Conservation (phyloP, 1,140 invertebrate species). For the Trichoplusia ni region DNA sequence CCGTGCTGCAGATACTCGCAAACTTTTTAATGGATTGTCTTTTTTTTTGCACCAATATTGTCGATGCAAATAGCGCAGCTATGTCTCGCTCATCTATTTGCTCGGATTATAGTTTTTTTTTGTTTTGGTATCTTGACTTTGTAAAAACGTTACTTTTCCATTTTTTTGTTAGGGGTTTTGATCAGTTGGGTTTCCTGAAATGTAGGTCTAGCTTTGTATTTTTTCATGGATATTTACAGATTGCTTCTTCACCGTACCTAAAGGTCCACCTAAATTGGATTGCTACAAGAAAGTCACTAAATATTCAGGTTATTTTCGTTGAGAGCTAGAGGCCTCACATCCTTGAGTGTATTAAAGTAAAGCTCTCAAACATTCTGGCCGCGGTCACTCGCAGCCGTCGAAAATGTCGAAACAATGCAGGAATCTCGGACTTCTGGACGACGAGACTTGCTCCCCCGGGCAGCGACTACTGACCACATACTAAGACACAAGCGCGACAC, state of each 20-base stretch:
- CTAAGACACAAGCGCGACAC: background rate
- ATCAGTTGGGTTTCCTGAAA: too few species aligned
- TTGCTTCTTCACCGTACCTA: too few species aligned
- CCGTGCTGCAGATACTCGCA: conserved; percentile 11
- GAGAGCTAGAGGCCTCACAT: too few species aligned
- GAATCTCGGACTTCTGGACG: background rate
- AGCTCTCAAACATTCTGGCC: background rate
- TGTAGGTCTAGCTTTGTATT: too few species aligned
- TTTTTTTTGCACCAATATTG: background rate
- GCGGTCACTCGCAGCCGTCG: background rate
- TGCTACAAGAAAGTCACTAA: too few species aligned
- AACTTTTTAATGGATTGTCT: conserved; percentile 19
- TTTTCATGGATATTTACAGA: too few species aligned
- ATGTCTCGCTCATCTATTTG: background rate
- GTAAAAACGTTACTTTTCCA: too few species aligned
- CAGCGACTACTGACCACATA: too few species aligned
- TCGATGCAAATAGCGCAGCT: background rate
- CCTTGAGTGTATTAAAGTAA: background rate
- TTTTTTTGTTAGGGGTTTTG: too few species aligned
- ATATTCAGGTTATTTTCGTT: too few species aligned
- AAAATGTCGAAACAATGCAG: background rate
- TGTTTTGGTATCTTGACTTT: background rate
- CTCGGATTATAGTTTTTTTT: background rate
- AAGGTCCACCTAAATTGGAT: too few species aligned
- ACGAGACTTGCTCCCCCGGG: background rate